These are phyloP conservation scores for Sterna hirundo DNA, from an alignment of 2,113 vertebrate genomes.

Conservation along the genomic window DNA sequence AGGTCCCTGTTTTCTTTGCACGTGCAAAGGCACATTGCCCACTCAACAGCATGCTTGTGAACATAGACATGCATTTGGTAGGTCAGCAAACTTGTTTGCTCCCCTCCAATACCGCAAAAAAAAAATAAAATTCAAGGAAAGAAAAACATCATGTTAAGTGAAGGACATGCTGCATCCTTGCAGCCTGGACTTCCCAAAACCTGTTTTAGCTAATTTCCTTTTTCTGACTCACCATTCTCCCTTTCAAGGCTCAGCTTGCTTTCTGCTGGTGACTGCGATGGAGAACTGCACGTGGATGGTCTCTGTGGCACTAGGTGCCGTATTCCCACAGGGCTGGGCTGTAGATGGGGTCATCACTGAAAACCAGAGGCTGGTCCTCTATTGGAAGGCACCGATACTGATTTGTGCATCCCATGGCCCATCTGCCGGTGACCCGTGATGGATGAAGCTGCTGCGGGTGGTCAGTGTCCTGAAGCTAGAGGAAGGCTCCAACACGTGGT, in stretches of 20 bases:
- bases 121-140: background rate
- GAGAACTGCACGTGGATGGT: accelerated
- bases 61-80: background rate
- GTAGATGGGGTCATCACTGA: background rate
- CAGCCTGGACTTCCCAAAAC: background rate
- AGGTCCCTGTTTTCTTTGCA: background rate
- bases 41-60: background rate
- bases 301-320: background rate
- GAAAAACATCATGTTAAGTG: background rate
- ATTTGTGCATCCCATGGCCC: background rate
- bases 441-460: background rate
- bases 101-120: background rate
- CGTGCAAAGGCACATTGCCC: accelerated
- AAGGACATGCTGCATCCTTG: background rate
- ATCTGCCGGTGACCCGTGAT: background rate
- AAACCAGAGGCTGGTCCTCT: background rate
- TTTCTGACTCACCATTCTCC: background rate
- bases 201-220: background rate
- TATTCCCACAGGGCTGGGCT: background rate
- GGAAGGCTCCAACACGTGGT: background rate
- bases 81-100: background rate
- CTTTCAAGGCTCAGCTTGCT: background rate
- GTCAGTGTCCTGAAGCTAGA: background rate
- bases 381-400: background rate
- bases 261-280: background rate